A percentile compares a stretch with the other conserved stretches of the same genome.
Conservation (phyloP, 1,140 invertebrate genomes). For the Teleogryllus occipitalis region DNA sequence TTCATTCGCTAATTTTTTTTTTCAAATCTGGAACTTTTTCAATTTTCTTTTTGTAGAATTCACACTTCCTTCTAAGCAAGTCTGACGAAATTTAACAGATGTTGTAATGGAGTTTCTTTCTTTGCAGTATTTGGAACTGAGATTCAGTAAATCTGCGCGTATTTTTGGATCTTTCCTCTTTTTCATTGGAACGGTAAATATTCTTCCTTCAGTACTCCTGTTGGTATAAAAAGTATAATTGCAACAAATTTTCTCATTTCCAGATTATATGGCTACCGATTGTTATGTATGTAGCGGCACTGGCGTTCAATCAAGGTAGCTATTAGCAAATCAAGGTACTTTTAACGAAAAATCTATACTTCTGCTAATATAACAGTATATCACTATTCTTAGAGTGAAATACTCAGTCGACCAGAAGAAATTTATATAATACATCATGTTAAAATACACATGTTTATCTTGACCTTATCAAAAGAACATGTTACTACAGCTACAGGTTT, state of each 20-base stretch:
- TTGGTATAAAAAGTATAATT: background rate
- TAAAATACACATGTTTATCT: too few relatives aligned
- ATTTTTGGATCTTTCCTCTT: constrained; percentile 18
- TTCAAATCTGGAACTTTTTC: background rate
- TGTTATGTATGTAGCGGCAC: constrained; percentile 62
- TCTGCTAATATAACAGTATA: too few relatives aligned
- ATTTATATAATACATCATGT: too few relatives aligned
- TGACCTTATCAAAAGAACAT: too few relatives aligned
- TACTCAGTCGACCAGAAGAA: too few relatives aligned
- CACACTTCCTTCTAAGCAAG: background rate
- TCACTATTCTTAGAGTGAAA: too few relatives aligned
- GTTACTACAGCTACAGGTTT: too few relatives aligned
- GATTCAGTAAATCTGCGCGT: constrained; percentile 15
- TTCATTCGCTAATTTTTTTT: background rate
- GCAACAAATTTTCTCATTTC: constrained; percentile 24
- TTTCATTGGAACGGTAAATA: constrained; percentile 8
- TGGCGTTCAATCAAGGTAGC: constrained; percentile 64
- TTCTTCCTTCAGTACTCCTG: background rate
- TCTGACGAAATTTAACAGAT: background rate
- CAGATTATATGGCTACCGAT: constrained; percentile 49
- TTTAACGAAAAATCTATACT: too few relatives aligned
- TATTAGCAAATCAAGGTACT: background rate
- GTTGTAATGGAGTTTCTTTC: background rate
- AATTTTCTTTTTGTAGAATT: background rate
- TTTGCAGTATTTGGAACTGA: constrained; percentile 12